Evolutionary conservation across 2,888 invertebrate genomes (phyloP), one percentile per base, ranked within the genome.

Genomic region (Tholera decimalis): DNA sequence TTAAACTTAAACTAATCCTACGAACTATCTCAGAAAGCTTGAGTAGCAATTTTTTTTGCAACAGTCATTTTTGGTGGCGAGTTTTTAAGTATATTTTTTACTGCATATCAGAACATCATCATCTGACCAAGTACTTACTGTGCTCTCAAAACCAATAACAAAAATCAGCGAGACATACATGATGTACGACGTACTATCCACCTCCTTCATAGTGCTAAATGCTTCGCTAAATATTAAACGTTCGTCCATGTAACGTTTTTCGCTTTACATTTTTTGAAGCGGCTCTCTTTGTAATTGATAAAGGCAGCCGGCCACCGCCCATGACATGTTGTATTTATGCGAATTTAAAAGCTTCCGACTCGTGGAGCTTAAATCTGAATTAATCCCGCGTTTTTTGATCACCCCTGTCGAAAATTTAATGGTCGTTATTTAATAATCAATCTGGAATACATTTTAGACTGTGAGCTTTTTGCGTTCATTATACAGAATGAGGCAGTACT

Each of bases 241-340:
- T 78, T 85, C 82, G 80, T 61, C 65, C 82, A 63, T 85, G 85
- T 87, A 90, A 87, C 85, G 83, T 84, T 83, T 87, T 86, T 78
- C 83, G 81, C 82, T 85, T 84, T 80, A 85, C 85, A 87, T 90
- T 89, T 85, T 93, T 89, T 89, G 88, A 88, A 89, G 86, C 85
- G 84, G 86, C 83, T 84, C 87, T 85, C 84, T 81, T 84, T 89
- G 92, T 94, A 93, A 94, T 93, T 94, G 94, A 93, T 94, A 93
- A 93, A 93, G 93, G 94, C 91, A 88, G 87, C 83, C 87, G 83
- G 80, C 86, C 82, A 86, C 84, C 85, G 78, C 80, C 88, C 92
- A 85, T 91, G 92, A 92, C 93, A 92, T 94, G 92, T 89, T 91
- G 90, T 93, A 94, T 94, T 93, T 93, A 94, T 92, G 91, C 88